phyloP scores from a whole-genome alignment of 2,797 vertebrate genomes.

The Rhyacichthys aspro region DNA sequence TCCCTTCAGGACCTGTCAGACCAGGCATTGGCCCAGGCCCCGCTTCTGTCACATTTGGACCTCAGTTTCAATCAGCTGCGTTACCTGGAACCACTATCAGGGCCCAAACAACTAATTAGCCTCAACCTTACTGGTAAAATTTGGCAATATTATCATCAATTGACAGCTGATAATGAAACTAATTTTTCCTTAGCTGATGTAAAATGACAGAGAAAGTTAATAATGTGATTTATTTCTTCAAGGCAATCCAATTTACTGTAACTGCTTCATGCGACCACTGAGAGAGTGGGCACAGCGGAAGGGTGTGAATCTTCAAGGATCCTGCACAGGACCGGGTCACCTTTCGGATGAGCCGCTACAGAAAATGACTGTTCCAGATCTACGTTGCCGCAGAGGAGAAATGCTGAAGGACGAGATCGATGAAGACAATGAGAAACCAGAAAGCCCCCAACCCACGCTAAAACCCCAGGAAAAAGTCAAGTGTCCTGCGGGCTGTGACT shows the following conservation, averaged over 20 bases:
- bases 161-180: background rate
- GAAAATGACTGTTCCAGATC: conserved; percentile 73
- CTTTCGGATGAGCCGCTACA: conserved; percentile 84
- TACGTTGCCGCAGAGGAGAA: conserved; percentile 76
- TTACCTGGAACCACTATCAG: conserved; percentile 79
- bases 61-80: conserved; percentile 88
- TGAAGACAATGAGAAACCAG: conserved; percentile 34
- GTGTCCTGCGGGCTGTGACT: conserved; percentile 84
- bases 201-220: too few species aligned
- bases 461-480: conserved; percentile 48
- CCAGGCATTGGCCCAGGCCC: conserved; percentile 79
- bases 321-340: conserved; percentile 80
- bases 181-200: too few species aligned
- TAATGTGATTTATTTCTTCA: conserved; percentile 17
- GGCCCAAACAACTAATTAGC: conserved; percentile 63
- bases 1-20: conserved; percentile 88
- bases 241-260: conserved; percentile 88
- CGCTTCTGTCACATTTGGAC: conserved; percentile 81
- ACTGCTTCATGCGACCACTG: conserved; percentile 85
- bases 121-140: conserved; percentile 81
- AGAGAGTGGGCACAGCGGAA: conserved; percentile 75
- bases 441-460: rapidly evolving
- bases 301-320: conserved; percentile 75
- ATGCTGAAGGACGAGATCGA: conserved; percentile 53
- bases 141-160: background rate